phyloP scores from a whole-genome alignment of 2,797 vertebrate genomes.

The Sebastes hopkinsi region DNA sequence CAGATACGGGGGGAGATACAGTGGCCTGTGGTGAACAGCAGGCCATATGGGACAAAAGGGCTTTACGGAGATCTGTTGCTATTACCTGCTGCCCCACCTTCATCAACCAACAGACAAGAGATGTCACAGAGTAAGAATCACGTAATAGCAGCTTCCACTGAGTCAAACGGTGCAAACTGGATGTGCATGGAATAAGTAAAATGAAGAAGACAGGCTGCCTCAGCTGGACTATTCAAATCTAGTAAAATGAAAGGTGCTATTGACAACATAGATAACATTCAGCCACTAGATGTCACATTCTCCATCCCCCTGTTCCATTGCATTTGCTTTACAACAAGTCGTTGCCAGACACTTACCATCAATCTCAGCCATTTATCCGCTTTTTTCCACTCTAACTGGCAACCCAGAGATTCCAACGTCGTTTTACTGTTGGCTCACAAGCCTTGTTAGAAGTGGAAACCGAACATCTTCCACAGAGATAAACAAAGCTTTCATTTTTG shows the following conservation, averaged over 20 bases:
- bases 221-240: not conserved
- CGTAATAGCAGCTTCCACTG: not conserved
- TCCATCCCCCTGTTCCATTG: too few relatives aligned
- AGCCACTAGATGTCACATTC: too few relatives aligned
- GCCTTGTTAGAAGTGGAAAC: too few relatives aligned
- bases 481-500: too few relatives aligned
- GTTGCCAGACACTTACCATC: too few relatives aligned
- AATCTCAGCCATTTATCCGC: too few relatives aligned
- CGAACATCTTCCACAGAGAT: too few relatives aligned
- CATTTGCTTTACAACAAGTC: too few relatives aligned
- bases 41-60: conserved; percentile 57
- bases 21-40: conserved; percentile 52
- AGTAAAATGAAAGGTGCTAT: not conserved
- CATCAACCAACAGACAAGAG: conserved; percentile 9
- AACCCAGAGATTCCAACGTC: too few relatives aligned
- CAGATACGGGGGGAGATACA: conserved; percentile 50
- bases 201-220: not conserved
- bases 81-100: conserved; percentile 46
- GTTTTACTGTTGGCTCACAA: too few relatives aligned
- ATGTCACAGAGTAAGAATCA: not conserved
- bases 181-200: not conserved
- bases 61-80: conserved; percentile 54
- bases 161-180: not conserved
- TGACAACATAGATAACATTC: too few relatives aligned
- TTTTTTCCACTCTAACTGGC: too few relatives aligned